A percentile compares a stretch with the other conserved stretches of the same genome.
These are phyloP conservation scores for Gambusia yucatana DNA, from an alignment of 2,797 vertebrate species.

Conservation along the genomic window DNA sequence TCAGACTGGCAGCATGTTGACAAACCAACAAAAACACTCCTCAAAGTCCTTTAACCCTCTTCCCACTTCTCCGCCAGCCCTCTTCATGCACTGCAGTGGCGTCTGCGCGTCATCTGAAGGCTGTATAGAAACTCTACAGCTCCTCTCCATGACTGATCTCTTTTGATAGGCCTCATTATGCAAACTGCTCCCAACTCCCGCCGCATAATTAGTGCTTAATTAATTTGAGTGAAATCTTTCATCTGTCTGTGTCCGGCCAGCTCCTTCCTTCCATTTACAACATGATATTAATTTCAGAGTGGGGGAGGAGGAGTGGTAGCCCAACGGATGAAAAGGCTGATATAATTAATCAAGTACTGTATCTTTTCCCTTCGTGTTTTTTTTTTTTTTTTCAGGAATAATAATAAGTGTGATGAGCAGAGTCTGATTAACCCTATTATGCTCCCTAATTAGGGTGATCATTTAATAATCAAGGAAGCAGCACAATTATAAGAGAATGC, in stretches of 20 bases:
- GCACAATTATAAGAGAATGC: conserved; percentile 85
- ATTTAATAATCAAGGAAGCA: conserved; percentile 89
- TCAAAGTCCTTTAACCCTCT: conserved; percentile 67
- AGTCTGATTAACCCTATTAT: conserved; percentile 89
- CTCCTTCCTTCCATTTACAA: conserved; percentile 94
- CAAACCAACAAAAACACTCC: conserved; percentile 63
- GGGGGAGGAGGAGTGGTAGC: conserved; percentile 77
- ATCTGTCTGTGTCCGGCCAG: conserved; percentile 90
- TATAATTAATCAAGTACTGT: conserved; percentile 92
- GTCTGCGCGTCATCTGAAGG: conserved; percentile 66
- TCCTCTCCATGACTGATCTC: conserved; percentile 77
- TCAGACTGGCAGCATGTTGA: conserved; percentile 46
- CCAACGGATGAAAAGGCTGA: conserved; percentile 88
- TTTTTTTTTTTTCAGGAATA: conserved; percentile 82
- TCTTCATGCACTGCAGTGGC: conserved; percentile 50
- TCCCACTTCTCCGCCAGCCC: conserved; percentile 55
- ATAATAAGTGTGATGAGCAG: conserved; percentile 86
- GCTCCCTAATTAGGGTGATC: conserved; percentile 86
- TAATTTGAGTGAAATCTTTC: conserved; percentile 95
- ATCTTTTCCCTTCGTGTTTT: conserved; percentile 90
- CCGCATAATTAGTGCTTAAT: conserved; percentile 91
- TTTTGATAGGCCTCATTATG: conserved; percentile 88
- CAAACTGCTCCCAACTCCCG: conserved; percentile 87
- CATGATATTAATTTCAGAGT: conserved; percentile 91
- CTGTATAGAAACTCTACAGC: conserved; percentile 72